Evolutionary conservation across 2,888 invertebrate genomes (phyloP).

Genomic region (Mermis nigrescens): DNA sequence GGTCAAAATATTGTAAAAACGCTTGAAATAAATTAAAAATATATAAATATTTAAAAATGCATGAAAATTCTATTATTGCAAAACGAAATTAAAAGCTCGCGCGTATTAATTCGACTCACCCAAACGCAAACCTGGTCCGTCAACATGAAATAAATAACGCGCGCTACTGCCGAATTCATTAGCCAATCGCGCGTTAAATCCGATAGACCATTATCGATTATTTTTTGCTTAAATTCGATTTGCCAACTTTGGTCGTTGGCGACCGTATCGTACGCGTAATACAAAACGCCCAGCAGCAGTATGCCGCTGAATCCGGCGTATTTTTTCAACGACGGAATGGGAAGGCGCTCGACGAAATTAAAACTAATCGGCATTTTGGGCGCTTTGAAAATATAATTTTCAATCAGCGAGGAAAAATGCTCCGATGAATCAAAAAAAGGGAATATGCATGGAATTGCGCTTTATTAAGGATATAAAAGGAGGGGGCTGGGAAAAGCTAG

Average conservation of each 20-base stretch:
- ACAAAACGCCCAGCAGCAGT: neutral
- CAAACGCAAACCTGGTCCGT: constrained; percentile 11
- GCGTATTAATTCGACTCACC: constrained; percentile 6
- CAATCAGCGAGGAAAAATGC: too few relatives aligned
- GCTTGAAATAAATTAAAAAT: neutral
- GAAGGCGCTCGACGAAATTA: constrained; percentile 10
- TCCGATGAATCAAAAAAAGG: too few relatives aligned
- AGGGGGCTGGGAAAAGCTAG: too few relatives aligned
- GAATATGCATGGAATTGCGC: too few relatives aligned
- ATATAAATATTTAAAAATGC: neutral
- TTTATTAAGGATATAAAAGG: too few relatives aligned
- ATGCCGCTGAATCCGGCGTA: constrained; percentile 9
- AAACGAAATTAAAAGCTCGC: neutral
- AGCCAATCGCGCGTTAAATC: constrained; percentile 8
- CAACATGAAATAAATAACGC: constrained; percentile 8
- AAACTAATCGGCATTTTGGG: too few relatives aligned
- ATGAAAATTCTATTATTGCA: neutral
- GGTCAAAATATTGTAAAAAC: too few relatives aligned
- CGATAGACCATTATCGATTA: constrained; percentile 1
- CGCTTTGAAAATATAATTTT: too few relatives aligned
- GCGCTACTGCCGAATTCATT: neutral
- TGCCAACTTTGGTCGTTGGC: constrained; percentile 4
- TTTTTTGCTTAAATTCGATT: neutral
- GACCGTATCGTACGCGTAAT: constrained; percentile 6
- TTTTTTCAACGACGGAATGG: constrained; percentile 8